phyloP scores from a whole-genome alignment of 2,888 invertebrate genomes.

The Lycophotia porphyrea region DNA sequence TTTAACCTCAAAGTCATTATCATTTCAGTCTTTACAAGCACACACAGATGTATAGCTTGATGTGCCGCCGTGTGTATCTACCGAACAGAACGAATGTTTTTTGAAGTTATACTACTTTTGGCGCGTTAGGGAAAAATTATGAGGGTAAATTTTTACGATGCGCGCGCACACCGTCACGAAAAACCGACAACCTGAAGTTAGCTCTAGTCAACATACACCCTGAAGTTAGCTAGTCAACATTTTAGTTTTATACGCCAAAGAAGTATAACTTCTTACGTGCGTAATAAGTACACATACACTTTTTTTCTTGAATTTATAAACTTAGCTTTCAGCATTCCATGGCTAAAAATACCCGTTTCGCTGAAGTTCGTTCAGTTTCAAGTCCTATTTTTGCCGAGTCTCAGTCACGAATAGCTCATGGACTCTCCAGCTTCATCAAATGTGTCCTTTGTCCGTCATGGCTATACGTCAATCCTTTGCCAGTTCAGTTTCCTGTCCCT shows the following conservation, averaged over 20 bases:
- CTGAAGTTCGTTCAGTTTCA: background rate
- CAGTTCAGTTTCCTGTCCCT: constrained; percentile 5
- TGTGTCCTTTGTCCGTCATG: constrained; percentile 1
- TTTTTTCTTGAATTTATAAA: background rate
- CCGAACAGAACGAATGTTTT: background rate
- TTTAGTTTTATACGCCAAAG: too few relatives aligned
- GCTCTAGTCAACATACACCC: too few relatives aligned
- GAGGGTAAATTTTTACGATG: too few relatives aligned
- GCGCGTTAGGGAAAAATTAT: too few relatives aligned
- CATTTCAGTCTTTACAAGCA: background rate
- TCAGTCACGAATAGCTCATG: background rate
- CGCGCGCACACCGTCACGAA: too few relatives aligned
- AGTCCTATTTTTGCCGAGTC: background rate
- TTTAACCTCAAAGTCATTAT: background rate
- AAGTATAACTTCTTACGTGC: too few relatives aligned
- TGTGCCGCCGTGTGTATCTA: too few relatives aligned
- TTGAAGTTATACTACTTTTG: too few relatives aligned
- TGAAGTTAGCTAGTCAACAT: too few relatives aligned
- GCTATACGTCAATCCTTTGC: background rate
- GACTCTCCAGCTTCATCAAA: background rate
- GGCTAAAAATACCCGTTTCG: background rate
- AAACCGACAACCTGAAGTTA: too few relatives aligned
- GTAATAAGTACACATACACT: too few relatives aligned
- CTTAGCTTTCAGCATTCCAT: background rate
- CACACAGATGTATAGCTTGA: too few relatives aligned